Evolutionary conservation across 1,140 invertebrate species (phyloP).

Genomic region (Adoxophyes honmai): DNA sequence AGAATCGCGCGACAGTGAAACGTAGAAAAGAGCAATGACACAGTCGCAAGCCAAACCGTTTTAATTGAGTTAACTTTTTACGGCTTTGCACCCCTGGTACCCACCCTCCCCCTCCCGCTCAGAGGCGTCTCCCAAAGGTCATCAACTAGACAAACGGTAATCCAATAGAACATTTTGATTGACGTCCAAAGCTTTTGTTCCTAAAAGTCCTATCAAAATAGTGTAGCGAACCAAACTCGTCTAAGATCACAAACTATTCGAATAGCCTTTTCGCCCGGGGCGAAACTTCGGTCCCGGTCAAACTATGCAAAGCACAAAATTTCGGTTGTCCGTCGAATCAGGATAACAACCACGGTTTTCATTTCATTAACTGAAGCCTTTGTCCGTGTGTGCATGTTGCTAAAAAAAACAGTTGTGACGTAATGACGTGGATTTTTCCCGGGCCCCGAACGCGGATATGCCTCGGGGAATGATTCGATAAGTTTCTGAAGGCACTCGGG

Average conservation of each 20-base stretch:
- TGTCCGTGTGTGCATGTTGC: background rate
- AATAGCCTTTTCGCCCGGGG: background rate
- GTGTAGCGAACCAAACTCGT: background rate
- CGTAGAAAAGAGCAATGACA: conserved; percentile 19
- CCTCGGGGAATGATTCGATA: background rate
- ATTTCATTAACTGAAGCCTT: background rate
- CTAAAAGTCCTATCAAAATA: conserved; percentile 8
- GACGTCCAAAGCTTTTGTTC: background rate
- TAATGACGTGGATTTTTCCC: background rate
- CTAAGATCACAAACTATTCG: background rate
- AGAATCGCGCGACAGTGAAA: no score
- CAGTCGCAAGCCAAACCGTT: conserved; percentile 25
- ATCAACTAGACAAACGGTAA: background rate
- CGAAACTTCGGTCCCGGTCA: background rate
- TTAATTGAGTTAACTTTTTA: conserved; percentile 42
- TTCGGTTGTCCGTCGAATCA: background rate
- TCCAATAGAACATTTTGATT: background rate
- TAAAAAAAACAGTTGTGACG: background rate
- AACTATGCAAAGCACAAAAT: conserved; percentile 1
- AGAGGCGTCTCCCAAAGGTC: background rate
- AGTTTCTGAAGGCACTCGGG: background rate
- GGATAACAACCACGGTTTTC: background rate
- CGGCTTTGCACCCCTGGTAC: conserved; percentile 29
- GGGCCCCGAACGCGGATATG: background rate
- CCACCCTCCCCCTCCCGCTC: conserved; percentile 8